These are phyloP conservation scores for Spinus olivaceus DNA, from an alignment of 2,797 vertebrate genomes.

Conservation along the genomic window DNA sequence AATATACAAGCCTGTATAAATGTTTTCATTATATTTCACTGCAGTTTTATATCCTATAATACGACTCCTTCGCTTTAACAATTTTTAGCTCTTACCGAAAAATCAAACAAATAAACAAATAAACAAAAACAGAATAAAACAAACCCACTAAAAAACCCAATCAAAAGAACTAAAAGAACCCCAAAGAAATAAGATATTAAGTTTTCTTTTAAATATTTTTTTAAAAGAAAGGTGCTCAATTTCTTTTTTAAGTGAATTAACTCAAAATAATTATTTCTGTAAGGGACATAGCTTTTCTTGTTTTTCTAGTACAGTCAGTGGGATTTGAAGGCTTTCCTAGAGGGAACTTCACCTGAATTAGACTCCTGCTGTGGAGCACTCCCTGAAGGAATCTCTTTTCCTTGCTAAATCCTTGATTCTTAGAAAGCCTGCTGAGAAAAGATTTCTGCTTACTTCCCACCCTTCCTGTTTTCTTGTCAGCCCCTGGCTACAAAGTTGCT, in stretches of 20 bases:
- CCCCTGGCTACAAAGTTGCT: neutral
- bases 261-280: neutral
- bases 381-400: neutral
- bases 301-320: neutral
- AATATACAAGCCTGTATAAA: neutral
- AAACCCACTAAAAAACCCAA: too few relatives aligned
- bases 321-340: neutral
- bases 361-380: neutral
- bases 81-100: neutral
- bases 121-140: rapidly evolving
- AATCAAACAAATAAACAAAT: rapidly evolving
- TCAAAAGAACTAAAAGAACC: neutral
- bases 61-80: rapidly evolving
- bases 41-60: neutral
- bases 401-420: neutral
- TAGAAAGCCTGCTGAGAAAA: neutral
- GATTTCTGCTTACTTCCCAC: neutral
- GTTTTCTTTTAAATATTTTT: neutral
- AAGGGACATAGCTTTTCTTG: neutral
- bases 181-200: neutral
- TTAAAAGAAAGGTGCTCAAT: neutral
- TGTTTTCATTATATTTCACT: neutral
- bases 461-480: neutral
- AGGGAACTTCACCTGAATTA: neutral
- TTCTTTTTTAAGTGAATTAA: neutral